Base-by-base conservation (phyloP, 1,140 invertebrate genomes). In the Grapholita molesta region DNA sequence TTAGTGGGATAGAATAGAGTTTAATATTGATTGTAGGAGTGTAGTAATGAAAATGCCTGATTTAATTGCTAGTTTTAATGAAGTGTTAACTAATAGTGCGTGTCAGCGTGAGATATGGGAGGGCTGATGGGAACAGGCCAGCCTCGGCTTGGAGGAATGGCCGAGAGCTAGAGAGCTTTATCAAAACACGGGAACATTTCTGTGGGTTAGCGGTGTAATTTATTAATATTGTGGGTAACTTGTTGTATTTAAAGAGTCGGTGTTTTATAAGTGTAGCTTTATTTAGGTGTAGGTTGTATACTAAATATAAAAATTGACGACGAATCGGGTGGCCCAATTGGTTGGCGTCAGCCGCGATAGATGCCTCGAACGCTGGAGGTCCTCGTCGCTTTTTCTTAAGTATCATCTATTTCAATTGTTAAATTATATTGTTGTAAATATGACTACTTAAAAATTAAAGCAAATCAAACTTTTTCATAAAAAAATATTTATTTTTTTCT, bases 11-110 rank as follows among this genome's bases (percentile, higher is more conserved):
- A 21, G 6, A 9, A 12, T 0, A 57, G 53, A 30, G 55, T 61
- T 15, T 12, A 61, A 6, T 21, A 8, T 48, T 0, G 28, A 28
- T 61, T 61, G 12, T 15, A 30, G 21, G 0, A 30, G 5, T 25
- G 7, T n/a, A 25, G 53, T 28, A 61, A 61, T 61, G 11, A n/a
- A 32, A 28, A 32, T 12, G 55, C 25, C 1, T 61, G 24, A 61
- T 30, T 61, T 61, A 61, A 61, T 61, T 61, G 55, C 25, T 18
- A 8, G 55, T 61, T 15, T 61, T 61, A 61, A 61, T 32, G 25
- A 28, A 61, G 12, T 61, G 55, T 61, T 28, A 61, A 61, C 55
- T 61, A 61, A 61, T 61, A 28, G 55, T 61, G n/a, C 24, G n/a
- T 28, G 55, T 61, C 55, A 61, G 55, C 8, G 25, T 61, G 55